Conservation (phyloP, 2,797 vertebrate genomes). For the Nannoperca australis region DNA sequence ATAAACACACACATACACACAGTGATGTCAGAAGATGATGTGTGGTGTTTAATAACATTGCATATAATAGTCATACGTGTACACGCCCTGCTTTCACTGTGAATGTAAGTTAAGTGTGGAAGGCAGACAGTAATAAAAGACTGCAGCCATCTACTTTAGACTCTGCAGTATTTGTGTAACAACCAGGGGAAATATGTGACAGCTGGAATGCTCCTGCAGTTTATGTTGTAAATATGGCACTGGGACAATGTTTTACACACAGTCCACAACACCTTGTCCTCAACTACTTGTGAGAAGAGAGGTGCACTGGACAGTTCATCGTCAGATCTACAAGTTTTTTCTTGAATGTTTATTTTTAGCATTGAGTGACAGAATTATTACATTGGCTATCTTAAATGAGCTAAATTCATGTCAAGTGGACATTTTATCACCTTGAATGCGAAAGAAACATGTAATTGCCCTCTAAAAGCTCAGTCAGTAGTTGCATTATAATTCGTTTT, state of each 20-base stretch:
- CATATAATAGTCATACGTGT: not conserved
- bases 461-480: not conserved
- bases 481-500: not conserved
- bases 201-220: constrained; percentile 37
- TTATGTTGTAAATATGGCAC: constrained; percentile 25
- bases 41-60: not conserved
- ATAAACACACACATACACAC: constrained; percentile 38
- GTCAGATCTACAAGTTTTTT: not conserved
- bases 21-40: constrained; percentile 18
- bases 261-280: not conserved
- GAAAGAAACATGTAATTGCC: not conserved
- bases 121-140: constrained; percentile 15
- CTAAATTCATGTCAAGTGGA: not conserved
- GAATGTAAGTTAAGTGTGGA: constrained; percentile 6
- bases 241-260: constrained; percentile 13
- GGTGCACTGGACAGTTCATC: not conserved
- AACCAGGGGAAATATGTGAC: constrained; percentile 34
- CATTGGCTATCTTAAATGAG: not conserved
- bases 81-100: not conserved
- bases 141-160: constrained; percentile 45
- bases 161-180: constrained; percentile 34
- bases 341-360: not conserved
- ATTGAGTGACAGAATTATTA: constrained; percentile 1
- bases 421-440: not conserved
- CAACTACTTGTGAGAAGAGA: not conserved